Percentiles rank a stretch among this genome's conserved stretches.
Evolutionary conservation across 2,113 vertebrate genomes (phyloP).

Genomic region (Pyxicephalus adspersus): DNA sequence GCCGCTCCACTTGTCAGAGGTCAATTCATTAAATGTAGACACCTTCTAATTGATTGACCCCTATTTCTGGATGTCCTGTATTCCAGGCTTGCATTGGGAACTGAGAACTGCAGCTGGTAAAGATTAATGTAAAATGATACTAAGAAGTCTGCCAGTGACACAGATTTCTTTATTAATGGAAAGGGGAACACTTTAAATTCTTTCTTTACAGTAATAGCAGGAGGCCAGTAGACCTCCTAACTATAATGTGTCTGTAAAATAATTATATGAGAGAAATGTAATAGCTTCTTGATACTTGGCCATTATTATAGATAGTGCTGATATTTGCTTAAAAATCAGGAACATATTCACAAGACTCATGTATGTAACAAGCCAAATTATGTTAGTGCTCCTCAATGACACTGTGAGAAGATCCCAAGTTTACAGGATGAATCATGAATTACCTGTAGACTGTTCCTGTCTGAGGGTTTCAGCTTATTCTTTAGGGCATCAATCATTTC

Average conservation of each 20-base stretch:
- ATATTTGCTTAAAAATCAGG: no score
- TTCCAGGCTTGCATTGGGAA: neutral
- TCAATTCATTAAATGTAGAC: neutral
- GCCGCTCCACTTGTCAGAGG: neutral
- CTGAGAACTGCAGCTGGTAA: neutral
- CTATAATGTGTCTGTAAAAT: no score
- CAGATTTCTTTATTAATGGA: no score
- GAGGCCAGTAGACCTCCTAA: no score
- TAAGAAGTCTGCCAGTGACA: neutral
- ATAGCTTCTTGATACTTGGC: no score
- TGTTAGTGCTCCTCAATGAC: neutral
- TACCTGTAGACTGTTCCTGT: slow-evolving; percentile 70
- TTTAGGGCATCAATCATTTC: slow-evolving; percentile 75
- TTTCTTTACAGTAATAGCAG: no score
- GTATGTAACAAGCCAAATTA: neutral
- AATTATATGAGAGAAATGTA: no score
- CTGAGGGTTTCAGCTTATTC: slow-evolving; percentile 69
- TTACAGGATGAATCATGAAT: neutral
- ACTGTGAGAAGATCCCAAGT: neutral
- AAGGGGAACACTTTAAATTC: no score
- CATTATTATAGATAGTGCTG: no score
- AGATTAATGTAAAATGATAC: neutral
- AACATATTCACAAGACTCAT: no score
- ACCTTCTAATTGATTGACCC: neutral
- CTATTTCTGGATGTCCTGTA: neutral